Percentiles rank a stretch among this genome's conserved stretches.
Evolutionary conservation across 2,888 invertebrate species (phyloP).

Genomic region (Raillietiella orientalis): DNA sequence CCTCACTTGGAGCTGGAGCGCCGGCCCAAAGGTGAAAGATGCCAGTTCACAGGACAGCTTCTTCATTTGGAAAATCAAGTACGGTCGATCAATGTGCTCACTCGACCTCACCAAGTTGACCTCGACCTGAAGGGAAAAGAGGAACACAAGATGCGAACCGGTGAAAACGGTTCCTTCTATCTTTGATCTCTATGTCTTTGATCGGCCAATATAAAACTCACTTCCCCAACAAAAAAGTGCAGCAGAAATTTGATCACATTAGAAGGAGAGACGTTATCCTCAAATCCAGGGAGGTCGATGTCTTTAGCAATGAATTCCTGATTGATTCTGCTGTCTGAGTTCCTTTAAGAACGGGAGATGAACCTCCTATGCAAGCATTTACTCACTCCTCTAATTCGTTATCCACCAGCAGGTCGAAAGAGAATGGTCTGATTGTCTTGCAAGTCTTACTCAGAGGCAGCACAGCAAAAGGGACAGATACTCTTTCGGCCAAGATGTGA

Average conservation of each 20-base stretch:
- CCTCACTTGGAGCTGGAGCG: slow-evolving; percentile 31
- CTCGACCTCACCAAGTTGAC: slow-evolving; percentile 27
- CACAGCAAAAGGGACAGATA: too few species aligned
- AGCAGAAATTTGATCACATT: slow-evolving; percentile 34
- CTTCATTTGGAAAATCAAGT: slow-evolving; percentile 32
- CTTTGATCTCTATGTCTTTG: neutral
- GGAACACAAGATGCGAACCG: neutral
- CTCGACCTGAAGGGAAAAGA: slow-evolving; percentile 21
- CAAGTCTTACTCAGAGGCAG: slow-evolving; percentile 13
- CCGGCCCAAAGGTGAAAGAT: slow-evolving; percentile 41
- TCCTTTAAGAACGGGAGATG: neutral
- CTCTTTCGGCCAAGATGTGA: too few species aligned
- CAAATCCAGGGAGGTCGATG: slow-evolving; percentile 43
- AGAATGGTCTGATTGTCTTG: slow-evolving; percentile 10
- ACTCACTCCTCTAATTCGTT: neutral
- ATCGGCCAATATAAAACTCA: too few species aligned
- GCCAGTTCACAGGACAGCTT: slow-evolving; percentile 33
- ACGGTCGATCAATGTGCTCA: slow-evolving; percentile 31
- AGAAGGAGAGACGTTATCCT: slow-evolving; percentile 43
- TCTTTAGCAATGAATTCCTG: slow-evolving; percentile 40
- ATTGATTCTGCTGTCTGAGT: neutral
- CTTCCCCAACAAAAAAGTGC: slow-evolving; percentile 34
- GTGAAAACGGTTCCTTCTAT: neutral
- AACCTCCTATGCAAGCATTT: neutral
- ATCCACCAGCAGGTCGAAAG: slow-evolving; percentile 8